Conservation (phyloP, 2,797 vertebrate genomes). For the Scolopax rusticola region DNA sequence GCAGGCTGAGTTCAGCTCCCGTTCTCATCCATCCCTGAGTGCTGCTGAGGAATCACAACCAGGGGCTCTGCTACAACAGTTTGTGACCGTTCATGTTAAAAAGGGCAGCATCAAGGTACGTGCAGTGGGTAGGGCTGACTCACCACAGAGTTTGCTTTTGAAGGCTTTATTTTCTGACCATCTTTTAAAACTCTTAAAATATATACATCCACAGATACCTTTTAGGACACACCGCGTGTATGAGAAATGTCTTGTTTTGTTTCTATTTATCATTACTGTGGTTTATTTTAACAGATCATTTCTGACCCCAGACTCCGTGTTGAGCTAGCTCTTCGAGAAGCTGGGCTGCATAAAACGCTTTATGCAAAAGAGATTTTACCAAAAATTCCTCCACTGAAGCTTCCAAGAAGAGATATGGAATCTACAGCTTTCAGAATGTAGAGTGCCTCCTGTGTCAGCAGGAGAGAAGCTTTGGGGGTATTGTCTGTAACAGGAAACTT, state of each 20-base stretch:
- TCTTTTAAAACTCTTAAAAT: not conserved
- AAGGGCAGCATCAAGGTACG: not conserved
- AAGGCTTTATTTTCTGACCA: not conserved
- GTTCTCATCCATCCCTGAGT: not conserved
- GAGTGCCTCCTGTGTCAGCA: not conserved
- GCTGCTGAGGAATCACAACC: not conserved
- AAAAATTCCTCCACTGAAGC: slow-evolving; percentile 85
- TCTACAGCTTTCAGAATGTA: slow-evolving; percentile 82
- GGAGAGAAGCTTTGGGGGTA: not conserved
- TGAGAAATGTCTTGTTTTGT: not conserved
- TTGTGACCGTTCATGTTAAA: not conserved
- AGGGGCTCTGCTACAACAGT: not conserved
- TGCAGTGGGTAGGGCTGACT: not conserved
- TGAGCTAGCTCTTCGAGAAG: slow-evolving; percentile 89
- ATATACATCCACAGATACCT: not conserved
- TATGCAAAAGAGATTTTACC: slow-evolving; percentile 89
- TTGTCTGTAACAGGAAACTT: not conserved
- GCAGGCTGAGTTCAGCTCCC: not conserved
- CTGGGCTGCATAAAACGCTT: slow-evolving; percentile 87
- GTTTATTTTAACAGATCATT: slow-evolving; percentile 85
- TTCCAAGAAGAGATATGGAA: slow-evolving; percentile 88
- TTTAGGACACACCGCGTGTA: too few species aligned
- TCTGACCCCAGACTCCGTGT: slow-evolving; percentile 90
- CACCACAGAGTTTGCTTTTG: not conserved
- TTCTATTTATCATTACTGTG: not conserved